Evolutionary conservation across 2,113 vertebrate genomes (phyloP), one percentile per base, ranked within the genome.

Genomic region (Acrocephalus arundinaceus): DNA sequence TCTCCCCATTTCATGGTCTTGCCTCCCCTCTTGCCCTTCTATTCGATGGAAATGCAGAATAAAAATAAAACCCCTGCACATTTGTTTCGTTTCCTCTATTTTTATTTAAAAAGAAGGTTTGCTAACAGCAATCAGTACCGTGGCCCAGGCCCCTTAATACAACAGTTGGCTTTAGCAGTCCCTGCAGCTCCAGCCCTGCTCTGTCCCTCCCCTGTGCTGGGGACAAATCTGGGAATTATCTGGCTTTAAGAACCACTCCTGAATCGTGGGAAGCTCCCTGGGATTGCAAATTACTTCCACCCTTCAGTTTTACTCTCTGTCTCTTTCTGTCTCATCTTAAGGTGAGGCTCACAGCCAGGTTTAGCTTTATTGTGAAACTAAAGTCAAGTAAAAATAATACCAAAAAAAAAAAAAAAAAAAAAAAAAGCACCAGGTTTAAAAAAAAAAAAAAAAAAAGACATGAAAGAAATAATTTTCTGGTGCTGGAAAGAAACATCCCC

Each of bases 31-130:
- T 58, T 1, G 0, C 46, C 39, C 35, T 83, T 45, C 31, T 33
- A 9, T 6, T 19, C 2, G 1, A 31, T 23, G 18, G 55, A 72
- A 75, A 84, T 3, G 23, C 9, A 59, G 63, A 87, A 48, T 49
- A 43, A 52, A 70, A 91, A 74, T 11, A 62, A 95, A 85, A 6
- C 1, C 24, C 68, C 70, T 5, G 52, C 85, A 80, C 52, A 21
- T 54, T 74, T 41, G 12, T 70, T 88, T 90, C 0, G 27, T 93
- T 95, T 93, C 41, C 82, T 41, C 65, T 94, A 72, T 52, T 95
- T 97, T 97, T 97, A 96, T 97, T 97, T n/a, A 89, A 97, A 96
- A 96, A 96, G 96, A 97, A 97, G 94, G 87, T 77, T 62, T 92
- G 45, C 39, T 83, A 41, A 77, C 79, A 35, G 58, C 71, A 65